These are phyloP conservation scores for Drosophila repleta DNA, from an alignment of 1,140 invertebrate genomes.

Conservation along the genomic window DNA sequence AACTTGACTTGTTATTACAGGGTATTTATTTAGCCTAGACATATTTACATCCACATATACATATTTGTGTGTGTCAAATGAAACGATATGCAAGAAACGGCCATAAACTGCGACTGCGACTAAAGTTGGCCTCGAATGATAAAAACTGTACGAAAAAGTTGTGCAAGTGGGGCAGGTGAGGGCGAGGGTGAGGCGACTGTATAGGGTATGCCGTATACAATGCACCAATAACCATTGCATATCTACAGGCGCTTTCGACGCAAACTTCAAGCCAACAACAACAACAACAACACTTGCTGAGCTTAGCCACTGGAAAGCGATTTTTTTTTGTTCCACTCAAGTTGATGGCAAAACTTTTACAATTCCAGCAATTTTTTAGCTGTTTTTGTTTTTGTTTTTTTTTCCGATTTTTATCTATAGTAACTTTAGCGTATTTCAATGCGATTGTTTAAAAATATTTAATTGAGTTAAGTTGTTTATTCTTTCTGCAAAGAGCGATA, in stretches of 20 bases:
- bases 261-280: slow-evolving; percentile 4
- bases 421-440: too few relatives aligned
- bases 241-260: not conserved
- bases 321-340: slow-evolving; percentile 4
- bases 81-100: slow-evolving; percentile 19
- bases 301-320: slow-evolving; percentile 2
- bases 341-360: not conserved
- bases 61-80: not conserved
- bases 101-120: slow-evolving; percentile 34
- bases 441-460: too few relatives aligned
- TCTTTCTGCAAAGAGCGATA: too few relatives aligned
- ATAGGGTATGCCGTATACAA: not conserved
- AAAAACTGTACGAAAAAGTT: slow-evolving; percentile 15
- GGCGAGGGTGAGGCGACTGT: not conserved
- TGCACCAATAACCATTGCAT: too few relatives aligned
- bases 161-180: not conserved
- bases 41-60: not conserved
- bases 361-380: slow-evolving; percentile 1
- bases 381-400: too few relatives aligned
- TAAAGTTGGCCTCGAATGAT: slow-evolving; percentile 22
- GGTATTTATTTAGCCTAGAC: slow-evolving; percentile 10
- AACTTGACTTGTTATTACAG: slow-evolving; percentile 20
- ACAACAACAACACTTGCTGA: not conserved
- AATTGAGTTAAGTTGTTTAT: too few relatives aligned
- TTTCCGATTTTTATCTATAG: too few relatives aligned